phyloP scores from a whole-genome alignment of 2,113 vertebrate species.

The Microcebus griseorufus region DNA sequence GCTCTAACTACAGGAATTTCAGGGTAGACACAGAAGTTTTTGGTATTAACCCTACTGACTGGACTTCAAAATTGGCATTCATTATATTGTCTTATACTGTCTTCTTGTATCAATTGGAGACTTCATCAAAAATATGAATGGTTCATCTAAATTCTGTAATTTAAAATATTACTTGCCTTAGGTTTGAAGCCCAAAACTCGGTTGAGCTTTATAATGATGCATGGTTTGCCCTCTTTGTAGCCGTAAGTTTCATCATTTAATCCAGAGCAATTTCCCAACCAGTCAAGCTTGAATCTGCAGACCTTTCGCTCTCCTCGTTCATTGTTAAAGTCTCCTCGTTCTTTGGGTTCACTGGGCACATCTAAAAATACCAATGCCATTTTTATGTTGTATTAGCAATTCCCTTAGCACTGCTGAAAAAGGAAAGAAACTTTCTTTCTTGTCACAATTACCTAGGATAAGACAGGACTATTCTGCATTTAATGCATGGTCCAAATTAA shows the following conservation, averaged over 20 bases:
- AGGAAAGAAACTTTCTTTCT: not conserved
- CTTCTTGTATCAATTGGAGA: not conserved
- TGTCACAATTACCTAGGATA: not conserved
- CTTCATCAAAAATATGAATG: not conserved
- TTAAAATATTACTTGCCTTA: slow-evolving; percentile 84
- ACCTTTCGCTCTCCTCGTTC: slow-evolving; percentile 81
- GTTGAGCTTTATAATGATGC: slow-evolving; percentile 96
- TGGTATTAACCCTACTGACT: not conserved
- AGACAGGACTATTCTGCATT: not conserved
- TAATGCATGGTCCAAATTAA: fast-evolving
- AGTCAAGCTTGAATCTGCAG: slow-evolving; percentile 89
- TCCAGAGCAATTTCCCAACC: slow-evolving; percentile 91
- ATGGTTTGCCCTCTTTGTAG: slow-evolving; percentile 91
- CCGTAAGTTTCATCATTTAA: slow-evolving; percentile 82
- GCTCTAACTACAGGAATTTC: not conserved
- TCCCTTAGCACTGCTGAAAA: not conserved
- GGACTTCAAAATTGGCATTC: not conserved
- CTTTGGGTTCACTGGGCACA: slow-evolving; percentile 63
- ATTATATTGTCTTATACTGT: too few relatives aligned
- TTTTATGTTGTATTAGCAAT: too few relatives aligned
- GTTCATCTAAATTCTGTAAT: not conserved
- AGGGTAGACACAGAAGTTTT: too few relatives aligned
- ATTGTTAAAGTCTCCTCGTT: slow-evolving; percentile 83
- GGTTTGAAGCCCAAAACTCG: slow-evolving; percentile 94
- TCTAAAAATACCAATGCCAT: slow-evolving; percentile 77